These are phyloP conservation scores for Meiosimyza decipiens DNA, from an alignment of 2,888 invertebrate species.

Conservation along the genomic window DNA sequence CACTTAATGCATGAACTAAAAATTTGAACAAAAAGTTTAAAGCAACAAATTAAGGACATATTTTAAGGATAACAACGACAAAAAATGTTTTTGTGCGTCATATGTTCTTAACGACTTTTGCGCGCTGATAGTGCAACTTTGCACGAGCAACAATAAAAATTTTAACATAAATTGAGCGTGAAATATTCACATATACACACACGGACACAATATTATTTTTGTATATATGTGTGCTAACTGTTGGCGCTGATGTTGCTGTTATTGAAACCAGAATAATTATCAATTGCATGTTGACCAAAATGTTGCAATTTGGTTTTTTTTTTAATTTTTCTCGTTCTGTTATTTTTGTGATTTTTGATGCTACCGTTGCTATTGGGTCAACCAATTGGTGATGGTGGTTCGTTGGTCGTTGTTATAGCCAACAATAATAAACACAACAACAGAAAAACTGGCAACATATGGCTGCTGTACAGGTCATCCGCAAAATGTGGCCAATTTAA, in stretches of 20 bases:
- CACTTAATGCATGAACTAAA: background rate
- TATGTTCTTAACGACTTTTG: constrained; percentile 38
- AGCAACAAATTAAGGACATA: background rate
- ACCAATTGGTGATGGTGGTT: background rate
- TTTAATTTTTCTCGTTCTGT: background rate
- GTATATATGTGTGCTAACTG: background rate
- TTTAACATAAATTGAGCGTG: constrained; percentile 18
- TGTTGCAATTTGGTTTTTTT: background rate
- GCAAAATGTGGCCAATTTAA: constrained; percentile 42
- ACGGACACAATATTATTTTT: background rate
- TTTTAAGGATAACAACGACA: background rate
- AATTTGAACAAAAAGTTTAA: background rate
- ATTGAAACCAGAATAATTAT: constrained; percentile 37
- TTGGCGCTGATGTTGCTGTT: constrained; percentile 11
- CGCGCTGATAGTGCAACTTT: background rate
- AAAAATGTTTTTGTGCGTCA: constrained; percentile 15
- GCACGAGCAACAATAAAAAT: constrained; percentile 14
- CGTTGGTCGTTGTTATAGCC: too few relatives aligned
- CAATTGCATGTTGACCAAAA: constrained; percentile 34
- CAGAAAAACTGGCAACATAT: constrained; percentile 5
- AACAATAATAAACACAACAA: too few relatives aligned
- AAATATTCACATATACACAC: background rate
- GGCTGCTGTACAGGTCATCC: constrained; percentile 35
- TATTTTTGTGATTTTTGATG: background rate
- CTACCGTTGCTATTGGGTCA: background rate